A percentile compares a stretch with the other conserved stretches of the same genome.
phyloP scores from a whole-genome alignment of 2,888 invertebrate species.

The Sinopyrophorus schimmeli region DNA sequence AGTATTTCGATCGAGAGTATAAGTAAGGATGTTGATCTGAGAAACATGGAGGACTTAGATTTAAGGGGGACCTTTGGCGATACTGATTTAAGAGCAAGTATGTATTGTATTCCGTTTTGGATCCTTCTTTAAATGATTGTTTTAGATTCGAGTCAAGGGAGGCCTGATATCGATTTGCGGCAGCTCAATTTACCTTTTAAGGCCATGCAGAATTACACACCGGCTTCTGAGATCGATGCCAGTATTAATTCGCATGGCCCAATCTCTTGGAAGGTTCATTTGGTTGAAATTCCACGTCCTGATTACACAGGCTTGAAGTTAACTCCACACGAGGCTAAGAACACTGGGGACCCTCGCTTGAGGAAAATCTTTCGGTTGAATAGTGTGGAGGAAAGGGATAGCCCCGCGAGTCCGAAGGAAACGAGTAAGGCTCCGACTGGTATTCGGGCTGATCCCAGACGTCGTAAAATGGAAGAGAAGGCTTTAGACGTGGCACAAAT shows the following conservation, averaged over 20 bases:
- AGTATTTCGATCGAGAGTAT: constrained; percentile 59
- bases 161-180: constrained; percentile 75
- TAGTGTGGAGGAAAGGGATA: constrained; percentile 61
- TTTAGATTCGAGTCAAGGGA: constrained; percentile 42
- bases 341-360: constrained; percentile 74
- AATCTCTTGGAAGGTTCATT: constrained; percentile 65
- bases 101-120: constrained; percentile 27
- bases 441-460: constrained; percentile 51
- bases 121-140: neutral
- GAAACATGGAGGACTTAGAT: constrained; percentile 55
- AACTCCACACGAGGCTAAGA: constrained; percentile 71
- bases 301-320: constrained; percentile 76
- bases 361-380: constrained; percentile 73
- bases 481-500: constrained; percentile 47
- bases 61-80: constrained; percentile 65
- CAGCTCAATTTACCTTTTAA: constrained; percentile 74
- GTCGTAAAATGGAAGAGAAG: constrained; percentile 44
- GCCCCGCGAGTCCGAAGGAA: constrained; percentile 62
- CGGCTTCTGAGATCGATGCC: constrained; percentile 85
- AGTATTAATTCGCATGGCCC: constrained; percentile 78
- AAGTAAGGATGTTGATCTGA: constrained; percentile 59
- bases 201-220: constrained; percentile 75
- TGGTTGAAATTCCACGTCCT: constrained; percentile 71
- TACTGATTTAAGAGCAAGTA: constrained; percentile 63
- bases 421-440: constrained; percentile 55